Percentiles rank a stretch among this genome's conserved stretches.
These are phyloP conservation scores for Ennomos fuscantarius DNA, from an alignment of 2,888 invertebrate species.

Conservation along the genomic window DNA sequence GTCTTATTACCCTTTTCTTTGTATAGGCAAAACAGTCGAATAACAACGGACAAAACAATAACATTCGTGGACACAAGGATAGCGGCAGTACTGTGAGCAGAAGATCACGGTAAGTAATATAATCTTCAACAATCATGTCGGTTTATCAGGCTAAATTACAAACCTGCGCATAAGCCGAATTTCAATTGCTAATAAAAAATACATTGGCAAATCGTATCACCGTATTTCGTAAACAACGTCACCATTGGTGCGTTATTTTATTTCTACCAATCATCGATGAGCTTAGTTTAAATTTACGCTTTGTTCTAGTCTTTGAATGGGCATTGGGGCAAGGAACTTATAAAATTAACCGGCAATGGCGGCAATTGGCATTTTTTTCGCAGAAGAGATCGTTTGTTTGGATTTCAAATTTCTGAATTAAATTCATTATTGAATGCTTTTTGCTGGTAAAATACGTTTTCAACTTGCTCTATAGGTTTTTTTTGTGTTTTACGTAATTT, in stretches of 20 bases:
- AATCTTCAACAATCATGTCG: no score
- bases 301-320: no score
- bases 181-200: no score
- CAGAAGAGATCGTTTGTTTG: no score
- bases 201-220: no score
- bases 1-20: not conserved
- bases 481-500: not conserved
- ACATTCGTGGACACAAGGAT: constrained; percentile 22
- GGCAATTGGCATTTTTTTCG: no score
- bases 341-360: no score
- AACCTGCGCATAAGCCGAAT: no score
- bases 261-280: no score
- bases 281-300: no score
- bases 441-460: not conserved
- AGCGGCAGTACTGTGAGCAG: constrained; percentile 29
- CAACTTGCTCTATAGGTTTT: not conserved
- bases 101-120: constrained; percentile 42
- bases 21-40: constrained; percentile 10
- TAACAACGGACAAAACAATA: constrained; percentile 16
- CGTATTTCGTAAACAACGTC: not conserved
- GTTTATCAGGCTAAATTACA: constrained; percentile 7
- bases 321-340: no score
- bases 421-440: not conserved
- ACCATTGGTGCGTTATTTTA: not conserved
- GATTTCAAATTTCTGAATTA: constrained; percentile 7